These are phyloP conservation scores for Tipula unca DNA, from an alignment of 2,888 invertebrate species.

Conservation along the genomic window DNA sequence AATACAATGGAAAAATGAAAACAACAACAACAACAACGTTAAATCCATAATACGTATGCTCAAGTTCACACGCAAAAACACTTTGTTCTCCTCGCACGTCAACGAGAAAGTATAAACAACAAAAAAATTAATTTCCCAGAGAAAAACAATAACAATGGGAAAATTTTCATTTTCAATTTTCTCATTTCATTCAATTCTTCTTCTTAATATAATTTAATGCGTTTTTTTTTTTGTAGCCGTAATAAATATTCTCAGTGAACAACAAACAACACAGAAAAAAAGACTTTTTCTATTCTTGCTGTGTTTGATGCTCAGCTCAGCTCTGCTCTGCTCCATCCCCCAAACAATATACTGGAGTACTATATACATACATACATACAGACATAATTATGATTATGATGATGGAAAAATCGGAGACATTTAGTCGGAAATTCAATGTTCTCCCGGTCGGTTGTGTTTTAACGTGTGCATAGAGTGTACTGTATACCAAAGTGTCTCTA, in stretches of 20 bases:
- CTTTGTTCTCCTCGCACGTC: background rate
- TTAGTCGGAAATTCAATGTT: background rate
- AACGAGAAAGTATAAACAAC: background rate
- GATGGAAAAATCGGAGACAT: background rate
- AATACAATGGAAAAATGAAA: background rate
- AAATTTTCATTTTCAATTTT: background rate
- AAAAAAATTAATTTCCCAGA: background rate
- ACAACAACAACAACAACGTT: background rate
- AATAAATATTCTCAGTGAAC: background rate
- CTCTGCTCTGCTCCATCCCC: background rate
- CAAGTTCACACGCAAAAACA: background rate
- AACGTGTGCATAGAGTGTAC: background rate
- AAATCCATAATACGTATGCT: background rate
- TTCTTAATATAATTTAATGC: background rate
- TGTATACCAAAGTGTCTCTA: background rate
- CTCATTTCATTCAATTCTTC: background rate
- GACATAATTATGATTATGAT: background rate
- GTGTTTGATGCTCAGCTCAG: background rate
- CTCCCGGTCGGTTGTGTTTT: conserved; percentile 14
- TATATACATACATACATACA: background rate
- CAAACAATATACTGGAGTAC: background rate
- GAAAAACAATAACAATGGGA: background rate
- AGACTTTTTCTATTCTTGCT: background rate
- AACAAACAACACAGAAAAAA: background rate
- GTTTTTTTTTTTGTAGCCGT: background rate